Evolutionary conservation across 2,797 vertebrate species (phyloP), one percentile per base, ranked within the genome.

Genomic region (Mareca penelope): DNA sequence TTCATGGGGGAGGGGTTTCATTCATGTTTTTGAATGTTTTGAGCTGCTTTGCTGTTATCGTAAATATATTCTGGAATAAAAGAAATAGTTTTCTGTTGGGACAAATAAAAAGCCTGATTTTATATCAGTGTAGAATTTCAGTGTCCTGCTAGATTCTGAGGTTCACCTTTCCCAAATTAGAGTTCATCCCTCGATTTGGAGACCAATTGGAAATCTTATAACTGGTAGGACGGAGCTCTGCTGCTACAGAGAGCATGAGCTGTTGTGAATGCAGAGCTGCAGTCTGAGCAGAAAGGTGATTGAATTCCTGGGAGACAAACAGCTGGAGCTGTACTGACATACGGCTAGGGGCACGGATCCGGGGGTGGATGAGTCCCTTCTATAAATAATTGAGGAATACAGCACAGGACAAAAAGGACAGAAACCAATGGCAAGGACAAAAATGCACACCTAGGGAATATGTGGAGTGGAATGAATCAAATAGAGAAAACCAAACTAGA

Each of bases 341-440:
- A 40, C 1, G 1, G 50, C 76, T 80, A 33, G 40, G 82, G 85
- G 40, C 88, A 81, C 0, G 0, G 72, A 78, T 78, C 46, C 46
- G 53, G 84, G 76, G 69, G 59, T 88, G 87, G 70, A 64, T 26
- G 71, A 84, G 67, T 33, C 50, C 64, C 37, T 69, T 68, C 92
- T 75, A 88, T 92, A 89, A 93, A 93, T 95, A 87, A 88, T 87
- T 94, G 52, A 95, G 40, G 71, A 68, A 80, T 61, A 37, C 35
- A 59, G 77, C 18, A 18, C 0, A 0, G 85, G 77, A 79, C 63
- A 71, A 53, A 83, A 71, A 96, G 93, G 90, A 85, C 84, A 73
- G 61, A 85, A 73, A 88, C 70, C 31, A 12, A 64, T 73, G 89
- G 48, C 87, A 90, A 96, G 94, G 91, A 89, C 85, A 88, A 71